Evolutionary conservation across 2,797 vertebrate species (phyloP).

Genomic region (Myotis vivesi): DNA sequence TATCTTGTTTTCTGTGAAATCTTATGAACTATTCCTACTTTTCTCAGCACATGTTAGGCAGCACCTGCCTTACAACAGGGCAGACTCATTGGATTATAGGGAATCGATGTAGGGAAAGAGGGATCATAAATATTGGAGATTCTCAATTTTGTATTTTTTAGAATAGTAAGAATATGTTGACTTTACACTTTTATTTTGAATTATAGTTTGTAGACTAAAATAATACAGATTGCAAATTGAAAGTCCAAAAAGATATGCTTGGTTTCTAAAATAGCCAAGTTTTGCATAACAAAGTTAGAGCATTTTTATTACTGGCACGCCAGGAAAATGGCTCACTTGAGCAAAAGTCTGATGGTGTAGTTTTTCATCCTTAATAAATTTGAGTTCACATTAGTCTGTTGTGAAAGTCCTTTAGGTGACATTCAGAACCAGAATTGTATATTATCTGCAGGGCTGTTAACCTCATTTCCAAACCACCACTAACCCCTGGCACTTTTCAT

Average conservation of each 20-base stretch:
- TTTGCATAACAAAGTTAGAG: conserved; percentile 33
- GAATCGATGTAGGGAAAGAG: neutral
- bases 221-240: conserved; percentile 7
- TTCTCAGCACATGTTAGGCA: neutral
- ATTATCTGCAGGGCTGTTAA: neutral
- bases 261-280: conserved; percentile 39
- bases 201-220: conserved; percentile 39
- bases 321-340: conserved; percentile 15
- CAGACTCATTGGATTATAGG: neutral
- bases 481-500: neutral
- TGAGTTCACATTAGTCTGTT: conserved; percentile 20
- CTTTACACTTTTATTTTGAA: conserved; percentile 20
- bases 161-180: neutral
- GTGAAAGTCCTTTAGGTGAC: conserved; percentile 7
- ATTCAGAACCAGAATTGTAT: conserved; percentile 23
- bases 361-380: conserved; percentile 31
- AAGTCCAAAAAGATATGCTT: neutral
- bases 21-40: neutral
- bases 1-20: neutral
- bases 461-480: neutral
- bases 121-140: neutral
- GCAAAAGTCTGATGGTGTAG: neutral
- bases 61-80: neutral
- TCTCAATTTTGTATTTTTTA: conserved; percentile 35
- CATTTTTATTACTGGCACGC: conserved; percentile 23